A percentile compares a stretch with the other conserved stretches of the same genome.
Evolutionary conservation across 2,888 invertebrate genomes (phyloP).

Genomic region (Ditula angustiorana): DNA sequence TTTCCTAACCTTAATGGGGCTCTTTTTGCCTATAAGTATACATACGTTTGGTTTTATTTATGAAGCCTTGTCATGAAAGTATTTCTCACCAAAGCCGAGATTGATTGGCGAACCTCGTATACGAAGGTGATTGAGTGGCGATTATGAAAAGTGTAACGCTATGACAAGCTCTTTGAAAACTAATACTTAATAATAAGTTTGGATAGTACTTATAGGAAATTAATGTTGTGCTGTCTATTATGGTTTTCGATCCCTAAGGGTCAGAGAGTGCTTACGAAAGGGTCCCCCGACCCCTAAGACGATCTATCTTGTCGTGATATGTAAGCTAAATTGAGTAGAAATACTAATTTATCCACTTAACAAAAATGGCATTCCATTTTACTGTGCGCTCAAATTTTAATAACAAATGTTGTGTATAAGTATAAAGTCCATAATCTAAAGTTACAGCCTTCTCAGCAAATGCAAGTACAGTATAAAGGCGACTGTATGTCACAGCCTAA

Average conservation of each 20-base stretch:
- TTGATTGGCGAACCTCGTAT: slow-evolving; percentile 5
- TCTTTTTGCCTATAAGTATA: slow-evolving; percentile 64
- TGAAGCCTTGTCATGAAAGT: slow-evolving; percentile 67
- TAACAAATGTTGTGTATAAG: not conserved
- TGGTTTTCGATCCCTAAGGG: not conserved
- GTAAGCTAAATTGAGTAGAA: not conserved
- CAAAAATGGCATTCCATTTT: not conserved
- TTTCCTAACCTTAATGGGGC: slow-evolving; percentile 65
- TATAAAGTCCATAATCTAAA: slow-evolving; percentile 7
- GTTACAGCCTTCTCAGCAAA: slow-evolving; percentile 2
- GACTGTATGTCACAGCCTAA: slow-evolving; percentile 24
- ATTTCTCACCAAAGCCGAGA: slow-evolving; percentile 42
- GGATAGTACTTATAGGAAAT: slow-evolving; percentile 1
- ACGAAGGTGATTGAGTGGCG: slow-evolving; percentile 3
- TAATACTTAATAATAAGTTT: slow-evolving; percentile 6
- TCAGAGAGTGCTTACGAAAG: not conserved
- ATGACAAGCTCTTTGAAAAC: not conserved
- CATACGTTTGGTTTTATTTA: slow-evolving; percentile 56
- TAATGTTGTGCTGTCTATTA: not conserved
- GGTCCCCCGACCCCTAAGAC: not conserved
- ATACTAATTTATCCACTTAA: not conserved
- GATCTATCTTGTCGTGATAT: not conserved
- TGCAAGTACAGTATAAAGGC: slow-evolving; percentile 14
- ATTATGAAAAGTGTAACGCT: not conserved
- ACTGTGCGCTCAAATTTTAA: not conserved